Evolutionary conservation across 2,797 vertebrate genomes (phyloP).

Genomic region (Pogoniulus pusillus): DNA sequence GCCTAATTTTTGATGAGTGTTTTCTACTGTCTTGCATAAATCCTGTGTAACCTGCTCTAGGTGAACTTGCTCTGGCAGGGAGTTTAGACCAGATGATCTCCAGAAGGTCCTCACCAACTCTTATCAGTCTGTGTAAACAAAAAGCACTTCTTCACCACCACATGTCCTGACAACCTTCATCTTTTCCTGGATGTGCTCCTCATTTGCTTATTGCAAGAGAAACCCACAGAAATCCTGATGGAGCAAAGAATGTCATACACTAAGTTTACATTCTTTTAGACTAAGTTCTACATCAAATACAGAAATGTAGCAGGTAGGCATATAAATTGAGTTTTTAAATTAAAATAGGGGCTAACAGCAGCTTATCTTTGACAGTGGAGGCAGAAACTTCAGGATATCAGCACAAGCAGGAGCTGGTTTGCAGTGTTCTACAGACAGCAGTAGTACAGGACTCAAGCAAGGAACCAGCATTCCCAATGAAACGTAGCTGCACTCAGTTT

Average conservation of each 20-base stretch:
- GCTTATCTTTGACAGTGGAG: background rate
- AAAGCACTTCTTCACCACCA: background rate
- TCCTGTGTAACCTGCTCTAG: too few species aligned
- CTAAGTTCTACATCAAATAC: background rate
- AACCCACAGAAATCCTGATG: background rate
- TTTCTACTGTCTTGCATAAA: background rate
- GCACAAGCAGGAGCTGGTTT: background rate
- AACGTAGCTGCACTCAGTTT: background rate
- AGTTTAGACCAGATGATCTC: too few species aligned
- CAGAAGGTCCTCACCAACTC: too few species aligned
- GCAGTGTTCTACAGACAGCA: background rate
- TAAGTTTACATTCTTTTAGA: background rate
- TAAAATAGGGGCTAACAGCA: background rate
- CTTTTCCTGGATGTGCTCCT: background rate
- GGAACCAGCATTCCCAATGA: background rate
- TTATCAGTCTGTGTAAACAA: background rate
- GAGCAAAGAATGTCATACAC: background rate
- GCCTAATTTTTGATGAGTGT: background rate
- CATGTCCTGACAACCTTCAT: background rate
- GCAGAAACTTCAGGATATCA: background rate
- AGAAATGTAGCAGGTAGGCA: background rate
- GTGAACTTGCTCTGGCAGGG: too few species aligned
- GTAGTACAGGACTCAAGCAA: background rate
- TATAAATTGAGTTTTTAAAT: background rate
- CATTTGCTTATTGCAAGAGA: background rate